Percentiles rank a stretch among this genome's conserved stretches.
Conservation (phyloP, 2,113 vertebrate species). For the Indicator maculatus region DNA sequence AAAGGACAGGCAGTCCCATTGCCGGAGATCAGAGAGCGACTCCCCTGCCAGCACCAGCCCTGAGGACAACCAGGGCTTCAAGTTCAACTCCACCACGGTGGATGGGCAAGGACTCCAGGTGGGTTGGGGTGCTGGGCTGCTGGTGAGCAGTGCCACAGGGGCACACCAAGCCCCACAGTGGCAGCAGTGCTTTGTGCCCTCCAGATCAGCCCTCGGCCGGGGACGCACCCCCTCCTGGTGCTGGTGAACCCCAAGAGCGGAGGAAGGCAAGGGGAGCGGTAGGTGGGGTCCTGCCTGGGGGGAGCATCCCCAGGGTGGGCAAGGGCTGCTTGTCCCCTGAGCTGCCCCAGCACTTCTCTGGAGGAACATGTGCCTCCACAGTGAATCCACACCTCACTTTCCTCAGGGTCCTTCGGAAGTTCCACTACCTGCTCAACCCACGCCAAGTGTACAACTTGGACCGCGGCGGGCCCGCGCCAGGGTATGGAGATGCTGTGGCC, state of each 20-base stretch:
- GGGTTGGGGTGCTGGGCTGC: rapidly evolving
- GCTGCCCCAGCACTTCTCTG: rapidly evolving
- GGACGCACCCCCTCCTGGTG: conserved; percentile 90
- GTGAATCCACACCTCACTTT: neutral
- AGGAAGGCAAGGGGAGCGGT: conserved; percentile 93
- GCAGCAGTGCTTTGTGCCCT: neutral
- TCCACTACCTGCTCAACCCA: conserved; percentile 83
- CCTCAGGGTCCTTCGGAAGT: conserved; percentile 79
- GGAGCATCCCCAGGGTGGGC: rapidly evolving
- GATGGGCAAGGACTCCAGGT: conserved; percentile 89
- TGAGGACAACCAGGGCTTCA: conserved; percentile 83
- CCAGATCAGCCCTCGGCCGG: conserved; percentile 88
- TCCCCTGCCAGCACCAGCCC: conserved; percentile 83
- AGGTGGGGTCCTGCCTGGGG: neutral
- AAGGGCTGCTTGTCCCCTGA: rapidly evolving
- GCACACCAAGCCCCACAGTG: rapidly evolving
- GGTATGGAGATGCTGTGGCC: conserved; percentile 54
- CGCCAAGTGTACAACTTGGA: conserved; percentile 84
- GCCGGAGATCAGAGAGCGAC: conserved; percentile 79
- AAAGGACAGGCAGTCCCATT: conserved; percentile 74
- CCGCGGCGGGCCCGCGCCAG: conserved; percentile 73
- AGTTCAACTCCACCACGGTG: conserved; percentile 75
- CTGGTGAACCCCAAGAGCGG: conserved; percentile 95
- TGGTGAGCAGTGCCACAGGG: rapidly evolving
- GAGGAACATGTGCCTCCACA: neutral